Evolutionary conservation across 2,797 vertebrate species (phyloP).

Genomic region (Phrynocephalus vlangalii): DNA sequence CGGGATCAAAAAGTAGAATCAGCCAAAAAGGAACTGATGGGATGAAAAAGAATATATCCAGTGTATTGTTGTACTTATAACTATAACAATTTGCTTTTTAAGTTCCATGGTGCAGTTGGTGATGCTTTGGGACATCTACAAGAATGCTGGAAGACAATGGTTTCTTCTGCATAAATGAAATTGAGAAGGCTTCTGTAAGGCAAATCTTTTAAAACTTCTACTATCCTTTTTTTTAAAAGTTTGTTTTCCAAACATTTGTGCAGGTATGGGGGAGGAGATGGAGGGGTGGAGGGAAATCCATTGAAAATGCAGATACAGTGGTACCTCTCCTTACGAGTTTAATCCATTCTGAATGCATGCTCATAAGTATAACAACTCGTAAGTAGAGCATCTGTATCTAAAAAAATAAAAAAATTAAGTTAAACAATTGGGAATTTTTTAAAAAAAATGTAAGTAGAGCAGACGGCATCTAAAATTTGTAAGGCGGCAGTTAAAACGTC

Average conservation of each 20-base stretch:
- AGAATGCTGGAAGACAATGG: neutral
- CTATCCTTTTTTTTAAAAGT: neutral
- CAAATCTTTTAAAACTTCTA: neutral
- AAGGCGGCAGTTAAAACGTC: too few relatives aligned
- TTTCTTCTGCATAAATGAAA: conserved; percentile 9
- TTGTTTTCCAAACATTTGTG: neutral
- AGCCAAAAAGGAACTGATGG: neutral
- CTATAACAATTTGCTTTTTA: conserved; percentile 33
- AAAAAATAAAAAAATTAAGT: too few relatives aligned
- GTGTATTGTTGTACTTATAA: neutral
- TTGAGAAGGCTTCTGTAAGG: neutral
- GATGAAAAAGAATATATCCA: neutral
- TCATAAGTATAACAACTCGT: too few relatives aligned
- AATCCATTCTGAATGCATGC: too few relatives aligned
- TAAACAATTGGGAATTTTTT: too few relatives aligned
- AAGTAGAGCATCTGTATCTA: too few relatives aligned
- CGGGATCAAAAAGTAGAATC: conserved; percentile 28
- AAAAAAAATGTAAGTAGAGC: too few relatives aligned
- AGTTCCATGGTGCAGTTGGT: neutral
- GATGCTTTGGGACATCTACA: neutral
- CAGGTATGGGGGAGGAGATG: too few relatives aligned
- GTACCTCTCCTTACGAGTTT: too few relatives aligned
- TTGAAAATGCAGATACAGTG: too few relatives aligned
- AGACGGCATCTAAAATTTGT: too few relatives aligned
- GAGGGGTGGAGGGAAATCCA: too few relatives aligned